Conservation (phyloP, 2,797 vertebrate genomes). For the Pitangus sulphuratus region DNA sequence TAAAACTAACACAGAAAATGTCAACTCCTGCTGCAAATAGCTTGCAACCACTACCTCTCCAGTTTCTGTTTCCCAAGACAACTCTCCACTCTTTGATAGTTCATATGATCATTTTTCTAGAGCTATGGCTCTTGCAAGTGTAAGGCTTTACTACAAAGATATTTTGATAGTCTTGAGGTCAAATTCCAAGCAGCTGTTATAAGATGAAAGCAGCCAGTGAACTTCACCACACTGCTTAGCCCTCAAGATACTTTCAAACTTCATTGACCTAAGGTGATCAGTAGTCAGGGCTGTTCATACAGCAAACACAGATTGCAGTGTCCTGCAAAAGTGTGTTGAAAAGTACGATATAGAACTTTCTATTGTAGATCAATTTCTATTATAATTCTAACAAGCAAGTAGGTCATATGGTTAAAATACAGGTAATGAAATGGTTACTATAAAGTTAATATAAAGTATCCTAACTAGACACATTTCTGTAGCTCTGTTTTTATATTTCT, state of each 20-base stretch:
- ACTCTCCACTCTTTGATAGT: background rate
- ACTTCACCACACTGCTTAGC: background rate
- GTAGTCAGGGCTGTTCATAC: background rate
- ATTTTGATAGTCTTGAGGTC: background rate
- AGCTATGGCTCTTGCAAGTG: background rate
- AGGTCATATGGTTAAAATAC: background rate
- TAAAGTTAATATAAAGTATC: constrained; percentile 1
- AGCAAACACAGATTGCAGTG: background rate
- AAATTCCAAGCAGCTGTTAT: background rate
- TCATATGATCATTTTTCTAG: background rate
- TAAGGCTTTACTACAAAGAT: background rate
- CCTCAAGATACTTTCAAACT: background rate
- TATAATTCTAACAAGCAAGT: background rate
- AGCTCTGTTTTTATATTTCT: constrained; percentile 36
- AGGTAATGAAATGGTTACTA: constrained; percentile 34
- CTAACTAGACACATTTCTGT: constrained; percentile 27
- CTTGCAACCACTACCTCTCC: background rate
- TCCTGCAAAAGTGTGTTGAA: background rate
- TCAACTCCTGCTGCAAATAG: background rate
- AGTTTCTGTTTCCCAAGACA: background rate
- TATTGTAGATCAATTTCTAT: background rate
- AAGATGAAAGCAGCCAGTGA: background rate
- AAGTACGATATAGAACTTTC: background rate
- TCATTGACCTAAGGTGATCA: background rate
- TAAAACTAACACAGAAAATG: background rate